phyloP scores from a whole-genome alignment of 1,140 invertebrate genomes.

The Pachyrhynchus sulphureomaculatus region DNA sequence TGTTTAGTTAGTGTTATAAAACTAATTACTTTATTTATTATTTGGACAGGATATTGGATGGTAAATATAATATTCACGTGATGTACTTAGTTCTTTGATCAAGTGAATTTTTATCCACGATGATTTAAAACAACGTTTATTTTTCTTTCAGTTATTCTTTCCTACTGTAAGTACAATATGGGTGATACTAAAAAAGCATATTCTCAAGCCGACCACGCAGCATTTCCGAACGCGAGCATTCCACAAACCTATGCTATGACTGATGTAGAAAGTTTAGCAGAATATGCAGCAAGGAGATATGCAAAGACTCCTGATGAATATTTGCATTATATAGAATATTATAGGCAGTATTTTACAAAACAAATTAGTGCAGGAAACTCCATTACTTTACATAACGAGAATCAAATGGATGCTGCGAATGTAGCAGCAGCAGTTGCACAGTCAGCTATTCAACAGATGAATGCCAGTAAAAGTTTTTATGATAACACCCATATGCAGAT shows the following conservation, averaged over 20 bases:
- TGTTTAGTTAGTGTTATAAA: too few relatives aligned
- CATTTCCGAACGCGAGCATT: conserved; percentile 44
- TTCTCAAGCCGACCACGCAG: conserved; percentile 46
- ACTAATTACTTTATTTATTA: too few relatives aligned
- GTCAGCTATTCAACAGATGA: conserved; percentile 79
- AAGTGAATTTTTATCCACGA: neutral
- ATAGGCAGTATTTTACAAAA: conserved; percentile 77
- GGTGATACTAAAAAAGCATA: conserved; percentile 51
- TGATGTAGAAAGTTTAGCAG: conserved; percentile 73
- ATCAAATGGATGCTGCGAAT: conserved; percentile 68
- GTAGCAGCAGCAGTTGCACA: conserved; percentile 88
- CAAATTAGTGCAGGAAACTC: conserved; percentile 65
- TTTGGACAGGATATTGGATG: too few relatives aligned
- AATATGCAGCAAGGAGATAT: conserved; percentile 77
- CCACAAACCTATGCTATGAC: conserved; percentile 60
- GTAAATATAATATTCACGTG: too few relatives aligned
- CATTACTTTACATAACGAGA: conserved; percentile 59
- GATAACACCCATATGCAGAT: conserved; percentile 45
- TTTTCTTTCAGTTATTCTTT: conserved; percentile 52
- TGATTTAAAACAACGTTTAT: neutral
- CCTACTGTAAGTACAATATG: conserved; percentile 63
- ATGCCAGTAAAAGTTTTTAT: conserved; percentile 57
- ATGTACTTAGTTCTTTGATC: neutral
- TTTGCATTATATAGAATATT: conserved; percentile 74
- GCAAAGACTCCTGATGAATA: conserved; percentile 74